These are phyloP conservation scores for Orchestia grillus DNA, from an alignment of 1,140 invertebrate species.

Conservation along the genomic window DNA sequence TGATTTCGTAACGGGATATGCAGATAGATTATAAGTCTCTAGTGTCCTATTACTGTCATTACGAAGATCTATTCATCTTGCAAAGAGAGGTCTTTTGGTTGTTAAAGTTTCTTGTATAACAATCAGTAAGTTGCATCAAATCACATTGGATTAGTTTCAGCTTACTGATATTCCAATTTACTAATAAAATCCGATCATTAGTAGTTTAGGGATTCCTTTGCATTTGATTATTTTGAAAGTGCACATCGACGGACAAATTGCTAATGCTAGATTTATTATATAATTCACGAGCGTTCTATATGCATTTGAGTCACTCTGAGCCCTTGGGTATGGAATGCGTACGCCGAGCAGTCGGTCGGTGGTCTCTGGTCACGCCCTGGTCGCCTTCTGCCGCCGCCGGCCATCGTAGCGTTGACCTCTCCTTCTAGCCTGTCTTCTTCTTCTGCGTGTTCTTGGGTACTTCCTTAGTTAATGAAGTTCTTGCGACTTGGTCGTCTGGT, in stretches of 20 bases:
- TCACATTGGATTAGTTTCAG: neutral
- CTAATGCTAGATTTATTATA: no score
- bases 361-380: slow-evolving; percentile 21
- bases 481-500: neutral
- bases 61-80: no score
- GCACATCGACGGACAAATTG: no score
- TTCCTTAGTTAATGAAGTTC: neutral
- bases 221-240: neutral
- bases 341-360: neutral
- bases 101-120: no score
- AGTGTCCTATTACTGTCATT: no score
- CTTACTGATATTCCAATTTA: neutral
- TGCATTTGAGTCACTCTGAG: neutral
- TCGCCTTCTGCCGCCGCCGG: slow-evolving; percentile 19
- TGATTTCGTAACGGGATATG: no score
- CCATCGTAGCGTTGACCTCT: slow-evolving; percentile 16
- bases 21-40: no score
- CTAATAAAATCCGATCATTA: neutral
- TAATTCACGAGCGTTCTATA: no score
- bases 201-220: neutral
- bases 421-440: neutral
- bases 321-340: neutral
- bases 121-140: neutral
- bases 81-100: no score
- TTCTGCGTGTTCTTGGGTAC: neutral